Conservation (phyloP, 2,888 invertebrate species). For the Heliconius ismenius region DNA sequence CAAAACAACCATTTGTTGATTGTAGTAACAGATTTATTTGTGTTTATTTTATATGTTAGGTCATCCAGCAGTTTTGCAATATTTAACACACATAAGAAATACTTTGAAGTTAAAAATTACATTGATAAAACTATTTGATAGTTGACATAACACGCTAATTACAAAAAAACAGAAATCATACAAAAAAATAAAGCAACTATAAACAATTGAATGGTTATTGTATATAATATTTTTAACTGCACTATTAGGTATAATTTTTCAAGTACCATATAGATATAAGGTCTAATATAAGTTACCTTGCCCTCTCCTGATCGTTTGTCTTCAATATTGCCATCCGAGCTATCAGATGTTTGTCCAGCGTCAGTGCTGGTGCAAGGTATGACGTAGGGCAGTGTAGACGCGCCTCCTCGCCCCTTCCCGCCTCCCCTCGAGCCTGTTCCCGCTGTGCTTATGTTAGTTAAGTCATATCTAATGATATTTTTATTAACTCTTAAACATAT, state of each 20-base stretch:
- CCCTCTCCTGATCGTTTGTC: constrained; percentile 67
- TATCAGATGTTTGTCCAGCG: constrained; percentile 73
- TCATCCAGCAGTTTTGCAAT: neutral
- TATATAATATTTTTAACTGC: neutral
- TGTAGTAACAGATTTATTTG: neutral
- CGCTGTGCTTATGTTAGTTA: constrained; percentile 45
- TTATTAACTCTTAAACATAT: neutral
- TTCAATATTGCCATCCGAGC: constrained; percentile 71
- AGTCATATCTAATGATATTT: constrained; percentile 8
- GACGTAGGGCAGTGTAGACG: constrained; percentile 74
- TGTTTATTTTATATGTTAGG: neutral
- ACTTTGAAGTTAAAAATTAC: too few species aligned
- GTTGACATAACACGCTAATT: neutral
- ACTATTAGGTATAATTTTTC: neutral
- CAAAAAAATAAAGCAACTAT: neutral
- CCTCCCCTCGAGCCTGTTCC: constrained; percentile 68
- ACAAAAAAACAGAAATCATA: neutral
- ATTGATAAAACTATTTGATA: too few species aligned
- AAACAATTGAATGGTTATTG: neutral
- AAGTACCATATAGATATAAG: too few species aligned
- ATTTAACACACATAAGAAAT: too few species aligned
- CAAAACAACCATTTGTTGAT: neutral
- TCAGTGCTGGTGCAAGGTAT: constrained; percentile 74
- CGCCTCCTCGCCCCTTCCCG: constrained; percentile 72
- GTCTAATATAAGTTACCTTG: constrained; percentile 59